Base-by-base conservation (phyloP, 2,113 vertebrate species). In the Progne subis region DNA sequence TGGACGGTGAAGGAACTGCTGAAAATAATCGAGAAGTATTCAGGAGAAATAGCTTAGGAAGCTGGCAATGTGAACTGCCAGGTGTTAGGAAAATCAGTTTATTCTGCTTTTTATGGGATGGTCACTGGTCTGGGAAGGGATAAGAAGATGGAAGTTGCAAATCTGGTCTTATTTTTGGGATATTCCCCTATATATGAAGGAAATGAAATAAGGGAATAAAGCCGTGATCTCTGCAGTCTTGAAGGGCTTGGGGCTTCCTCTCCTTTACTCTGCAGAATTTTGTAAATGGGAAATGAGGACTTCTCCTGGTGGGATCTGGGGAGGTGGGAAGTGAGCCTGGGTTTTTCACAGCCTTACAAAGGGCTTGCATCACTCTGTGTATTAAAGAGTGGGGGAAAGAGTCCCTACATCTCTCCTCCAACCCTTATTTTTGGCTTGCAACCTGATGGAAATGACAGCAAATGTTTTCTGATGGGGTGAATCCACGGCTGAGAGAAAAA, bases 291-390 rank as follows among this genome's bases (percentile, higher is more conserved):
- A 64, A 64, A 8, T 44, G 57, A 7, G 44, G 20, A 53, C 3
- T 3, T 47, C 12, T 69, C 0, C 0, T 44, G 37, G 12, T 39
- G 31, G 37, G 14, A 29, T 4, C 0, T 69, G 63, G 23, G 18
- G 10, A 56, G 21, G 18, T 77, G 41, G 26, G 70, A 56, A 44
- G 14, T 11, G 39, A 74, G 9, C 18, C 24, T 37, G 44, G 14
- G 5, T 13, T 64, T 83, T 65, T 61, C 37, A 43, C 17, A 93
- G 29, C 25, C 34, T 75, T 28, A 18, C 26, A 39, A 52, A 49
- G 32, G 17, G 5, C 26, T 72, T 2, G 12, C 18, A 53, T 8
- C 8, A 3, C 43, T 59, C 44, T 25, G 4, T 28, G 19, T 19
- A 23, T 64, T 4, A 0, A 19, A 32, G 24, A 29, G 24, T 1